A percentile compares a stretch with the other conserved stretches of the same genome.
These are phyloP conservation scores for Muschampia staudingeri DNA, from an alignment of 2,888 invertebrate genomes.

Conservation along the genomic window DNA sequence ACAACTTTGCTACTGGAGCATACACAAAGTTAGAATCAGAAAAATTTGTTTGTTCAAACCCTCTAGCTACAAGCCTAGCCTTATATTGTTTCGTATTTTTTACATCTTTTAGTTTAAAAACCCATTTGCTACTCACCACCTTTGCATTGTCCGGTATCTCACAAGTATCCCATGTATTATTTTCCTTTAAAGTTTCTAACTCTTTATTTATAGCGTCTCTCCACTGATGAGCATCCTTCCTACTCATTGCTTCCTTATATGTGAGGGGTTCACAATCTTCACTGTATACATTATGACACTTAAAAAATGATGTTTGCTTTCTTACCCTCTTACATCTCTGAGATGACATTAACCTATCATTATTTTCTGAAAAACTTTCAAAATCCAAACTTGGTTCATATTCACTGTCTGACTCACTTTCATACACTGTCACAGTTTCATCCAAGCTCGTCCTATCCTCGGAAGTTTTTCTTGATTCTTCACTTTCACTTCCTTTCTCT, in stretches of 20 bases:
- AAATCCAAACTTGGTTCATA: not conserved
- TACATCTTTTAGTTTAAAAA: conserved; percentile 63
- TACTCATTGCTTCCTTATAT: conserved; percentile 61
- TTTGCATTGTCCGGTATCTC: conserved; percentile 47
- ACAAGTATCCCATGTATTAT: conserved; percentile 52
- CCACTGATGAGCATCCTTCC: conserved; percentile 54
- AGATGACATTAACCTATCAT: not conserved
- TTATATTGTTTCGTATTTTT: conserved; percentile 56
- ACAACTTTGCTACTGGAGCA: conserved; percentile 62
- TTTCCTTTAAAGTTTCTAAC: conserved; percentile 50
- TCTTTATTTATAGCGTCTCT: conserved; percentile 51
- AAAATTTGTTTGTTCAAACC: conserved; percentile 63
- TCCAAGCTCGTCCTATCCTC: not conserved
- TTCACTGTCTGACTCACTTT: conserved; percentile 6
- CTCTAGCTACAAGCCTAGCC: conserved; percentile 67
- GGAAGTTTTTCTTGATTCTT: not conserved
- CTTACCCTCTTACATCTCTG: conserved; percentile 8
- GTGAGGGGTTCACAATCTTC: conserved; percentile 51
- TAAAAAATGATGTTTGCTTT: conserved; percentile 56
- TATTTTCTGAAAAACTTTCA: not conserved
- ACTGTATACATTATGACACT: conserved; percentile 48
- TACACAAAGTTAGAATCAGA: conserved; percentile 54
- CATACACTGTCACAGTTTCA: not conserved
- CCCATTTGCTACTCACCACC: conserved; percentile 67
- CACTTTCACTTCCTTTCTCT: not conserved